These are phyloP conservation scores for Phoenicopterus ruber DNA, from an alignment of 2,113 vertebrate species.

Conservation along the genomic window DNA sequence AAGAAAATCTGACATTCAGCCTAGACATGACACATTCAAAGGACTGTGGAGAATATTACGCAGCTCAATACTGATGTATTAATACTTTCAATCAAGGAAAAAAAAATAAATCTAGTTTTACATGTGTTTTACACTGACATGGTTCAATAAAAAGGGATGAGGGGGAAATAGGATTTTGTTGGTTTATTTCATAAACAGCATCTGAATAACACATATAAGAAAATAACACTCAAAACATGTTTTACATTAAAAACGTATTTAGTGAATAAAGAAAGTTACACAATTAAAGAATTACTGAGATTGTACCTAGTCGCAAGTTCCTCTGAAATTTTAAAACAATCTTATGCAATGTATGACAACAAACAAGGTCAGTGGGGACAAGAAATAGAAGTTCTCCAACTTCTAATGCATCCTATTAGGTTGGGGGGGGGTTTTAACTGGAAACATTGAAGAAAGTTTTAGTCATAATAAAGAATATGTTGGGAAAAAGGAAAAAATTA, in stretches of 20 bases:
- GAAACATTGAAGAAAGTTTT: neutral
- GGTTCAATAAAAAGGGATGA: neutral
- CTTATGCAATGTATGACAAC: neutral
- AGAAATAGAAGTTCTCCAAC: neutral
- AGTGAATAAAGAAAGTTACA: rapidly evolving
- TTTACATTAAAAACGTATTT: neutral
- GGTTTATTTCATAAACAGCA: neutral
- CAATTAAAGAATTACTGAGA: neutral
- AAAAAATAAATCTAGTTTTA: neutral
- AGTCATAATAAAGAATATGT: no score
- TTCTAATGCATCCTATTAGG: neutral
- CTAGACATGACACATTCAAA: neutral
- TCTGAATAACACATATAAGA: neutral
- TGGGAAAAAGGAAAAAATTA: neutral
- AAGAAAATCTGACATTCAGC: neutral
- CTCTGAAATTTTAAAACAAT: neutral
- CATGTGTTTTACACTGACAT: neutral
- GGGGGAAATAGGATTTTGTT: neutral
- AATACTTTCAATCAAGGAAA: neutral
- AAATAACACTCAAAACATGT: rapidly evolving
- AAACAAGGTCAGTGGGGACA: no score
- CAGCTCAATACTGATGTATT: neutral
- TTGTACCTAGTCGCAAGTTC: rapidly evolving
- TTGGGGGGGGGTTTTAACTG: no score
- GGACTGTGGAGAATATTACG: rapidly evolving